Percentiles rank a stretch among this genome's conserved stretches.
These are phyloP conservation scores for Rhinichthys klamathensis DNA, from an alignment of 2,113 vertebrate species.

Conservation along the genomic window DNA sequence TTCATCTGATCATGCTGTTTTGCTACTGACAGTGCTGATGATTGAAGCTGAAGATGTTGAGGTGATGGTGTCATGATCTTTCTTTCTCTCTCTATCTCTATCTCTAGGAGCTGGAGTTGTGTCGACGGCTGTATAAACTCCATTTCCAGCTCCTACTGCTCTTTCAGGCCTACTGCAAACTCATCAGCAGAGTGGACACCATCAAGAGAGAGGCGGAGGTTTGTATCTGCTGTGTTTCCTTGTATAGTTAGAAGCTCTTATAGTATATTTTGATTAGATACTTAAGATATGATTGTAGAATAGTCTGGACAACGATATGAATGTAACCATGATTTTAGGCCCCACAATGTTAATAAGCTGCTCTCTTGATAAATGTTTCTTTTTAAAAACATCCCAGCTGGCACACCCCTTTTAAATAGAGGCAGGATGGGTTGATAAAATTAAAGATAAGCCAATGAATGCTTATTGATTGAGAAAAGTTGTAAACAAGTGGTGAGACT, in stretches of 20 bases:
- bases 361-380: no score
- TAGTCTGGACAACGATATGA: no score
- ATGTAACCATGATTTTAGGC: no score
- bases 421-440: no score
- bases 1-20: constrained; percentile 56
- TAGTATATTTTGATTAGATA: no score
- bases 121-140: constrained; percentile 93
- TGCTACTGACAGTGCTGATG: constrained; percentile 3
- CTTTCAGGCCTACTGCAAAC: constrained; percentile 98
- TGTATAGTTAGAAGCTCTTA: not conserved
- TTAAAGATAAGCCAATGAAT: no score
- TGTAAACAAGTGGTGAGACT: no score
- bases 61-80: not conserved
- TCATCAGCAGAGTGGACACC: constrained; percentile 91
- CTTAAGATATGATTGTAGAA: no score
- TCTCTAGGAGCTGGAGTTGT: constrained; percentile 93
- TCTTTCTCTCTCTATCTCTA: constrained; percentile 50
- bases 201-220: constrained; percentile 96
- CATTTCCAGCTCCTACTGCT: constrained; percentile 98
- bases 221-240: constrained; percentile 50
- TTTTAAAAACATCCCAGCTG: no score
- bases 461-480: no score
- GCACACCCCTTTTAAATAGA: no score
- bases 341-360: no score
- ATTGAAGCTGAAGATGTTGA: not conserved